phyloP scores from a whole-genome alignment of 2,113 vertebrate species.

The Myodes glareolus region DNA sequence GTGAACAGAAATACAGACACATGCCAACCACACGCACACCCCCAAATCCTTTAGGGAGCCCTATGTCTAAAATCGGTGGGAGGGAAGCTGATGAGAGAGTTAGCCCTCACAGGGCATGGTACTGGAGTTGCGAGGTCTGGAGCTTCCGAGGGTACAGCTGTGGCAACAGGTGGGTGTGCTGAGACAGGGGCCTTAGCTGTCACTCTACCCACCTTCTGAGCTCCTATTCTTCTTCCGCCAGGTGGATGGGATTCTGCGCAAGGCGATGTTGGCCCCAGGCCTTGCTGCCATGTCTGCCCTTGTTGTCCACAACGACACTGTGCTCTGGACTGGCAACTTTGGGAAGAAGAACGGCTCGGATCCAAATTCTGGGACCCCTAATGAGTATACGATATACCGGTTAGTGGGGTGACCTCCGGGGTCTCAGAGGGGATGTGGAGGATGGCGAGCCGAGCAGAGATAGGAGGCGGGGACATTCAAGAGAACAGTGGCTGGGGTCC shows the following conservation, averaged over 20 bases:
- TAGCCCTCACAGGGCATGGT: rapidly evolving
- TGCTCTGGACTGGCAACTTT: slow-evolving; percentile 95
- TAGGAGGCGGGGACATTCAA: background rate
- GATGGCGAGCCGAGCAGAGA: background rate
- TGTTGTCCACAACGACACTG: slow-evolving; percentile 92
- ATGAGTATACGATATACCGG: slow-evolving; percentile 95
- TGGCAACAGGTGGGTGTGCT: background rate
- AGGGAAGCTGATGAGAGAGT: background rate
- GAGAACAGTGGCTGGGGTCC: background rate
- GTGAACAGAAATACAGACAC: background rate
- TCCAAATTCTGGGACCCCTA: slow-evolving; percentile 87
- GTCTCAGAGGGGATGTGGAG: background rate
- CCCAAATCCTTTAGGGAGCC: background rate
- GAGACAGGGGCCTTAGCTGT: background rate
- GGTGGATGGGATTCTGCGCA: slow-evolving; percentile 90
- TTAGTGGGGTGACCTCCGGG: slow-evolving; percentile 74
- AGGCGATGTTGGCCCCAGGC: slow-evolving; percentile 83
- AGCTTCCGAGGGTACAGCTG: background rate
- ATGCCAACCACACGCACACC: background rate
- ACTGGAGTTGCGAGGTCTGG: background rate
- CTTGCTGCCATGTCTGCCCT: slow-evolving; percentile 93
- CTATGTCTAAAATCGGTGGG: background rate
- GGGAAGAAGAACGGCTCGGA: slow-evolving; percentile 92
- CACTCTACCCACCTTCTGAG: rapidly evolving
- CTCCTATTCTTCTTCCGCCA: slow-evolving; percentile 56